Evolutionary conservation across 2,888 invertebrate genomes (phyloP), one percentile per base, ranked within the genome.

Genomic region (Nemoura dubitans): DNA sequence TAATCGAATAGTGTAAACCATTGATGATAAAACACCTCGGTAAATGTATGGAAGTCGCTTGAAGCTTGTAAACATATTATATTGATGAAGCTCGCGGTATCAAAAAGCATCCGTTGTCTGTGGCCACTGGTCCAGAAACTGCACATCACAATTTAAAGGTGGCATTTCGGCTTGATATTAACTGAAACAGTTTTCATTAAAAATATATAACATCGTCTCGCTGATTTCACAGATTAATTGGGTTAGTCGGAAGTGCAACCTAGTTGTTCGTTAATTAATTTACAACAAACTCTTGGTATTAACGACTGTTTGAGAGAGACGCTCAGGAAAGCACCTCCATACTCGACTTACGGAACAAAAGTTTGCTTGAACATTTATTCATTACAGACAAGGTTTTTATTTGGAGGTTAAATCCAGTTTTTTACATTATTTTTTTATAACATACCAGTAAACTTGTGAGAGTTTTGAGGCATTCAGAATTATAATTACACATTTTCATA

Each of bases 231-330:
- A 59, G 59, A 59, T 59, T 81, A 81, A 81, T 81, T 81, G 30
- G 81, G 81, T 81, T 81, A 81, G 81, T 81, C 30, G 81, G 81
- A 81, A 81, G 81, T 81, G 28, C 28, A 81, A 30, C 81, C 81
- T 81, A 81, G 29, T 30, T 81, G 81, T 5, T 30, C 81, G 6
- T 30, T 81, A 81, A 81, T 81, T 81, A 81, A 81, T 28, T 29
- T 29, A 28, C n/a, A 81, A 81, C 81, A 10, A 27, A 59, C 21
- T 59, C 16, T 59, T 59, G 2, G 10, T 59, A 21, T 36, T 78
- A 78, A 26, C n/a, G 78, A 21, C 27, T 26, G 36, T 36, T 36
- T 36, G 3, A 36, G 10, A 36, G 10, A 10, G 5, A 36, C 10
- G 28, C 25, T 26, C n/a, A n/a, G 76, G 27, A 78, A 26, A 78